Conservation (phyloP, 2,888 invertebrate species). For the Sipha maydis region DNA sequence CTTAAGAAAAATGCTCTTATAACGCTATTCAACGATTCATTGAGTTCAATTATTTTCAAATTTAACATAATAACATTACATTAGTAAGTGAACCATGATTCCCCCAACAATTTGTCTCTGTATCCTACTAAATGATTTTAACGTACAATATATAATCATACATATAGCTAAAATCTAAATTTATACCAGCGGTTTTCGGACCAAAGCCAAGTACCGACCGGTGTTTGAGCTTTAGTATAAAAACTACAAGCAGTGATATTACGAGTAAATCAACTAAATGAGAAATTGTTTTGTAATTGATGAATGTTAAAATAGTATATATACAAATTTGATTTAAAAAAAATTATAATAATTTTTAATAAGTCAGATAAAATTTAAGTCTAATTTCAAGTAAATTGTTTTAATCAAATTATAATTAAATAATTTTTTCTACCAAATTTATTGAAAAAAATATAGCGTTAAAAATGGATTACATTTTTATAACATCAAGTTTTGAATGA, state of each 20-base stretch:
- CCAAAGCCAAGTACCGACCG: not conserved
- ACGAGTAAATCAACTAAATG: not conserved
- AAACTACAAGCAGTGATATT: not conserved
- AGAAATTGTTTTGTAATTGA: not conserved
- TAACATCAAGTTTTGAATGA: not conserved
- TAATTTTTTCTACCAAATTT: not conserved
- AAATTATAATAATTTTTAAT: not conserved
- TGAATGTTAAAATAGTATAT: not conserved
- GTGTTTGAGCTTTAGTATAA: too few relatives aligned
- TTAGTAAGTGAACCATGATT: not conserved
- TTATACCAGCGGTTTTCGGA: constrained; percentile 3
- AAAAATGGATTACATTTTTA: not conserved
- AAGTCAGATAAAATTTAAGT: not conserved
- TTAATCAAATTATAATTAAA: not conserved
- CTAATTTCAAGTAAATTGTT: too few relatives aligned
- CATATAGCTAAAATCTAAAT: constrained; percentile 18
- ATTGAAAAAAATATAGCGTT: not conserved
- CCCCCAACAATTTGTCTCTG: not conserved
- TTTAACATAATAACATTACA: not conserved
- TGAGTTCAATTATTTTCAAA: not conserved
- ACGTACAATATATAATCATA: not conserved
- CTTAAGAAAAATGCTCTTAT: not conserved
- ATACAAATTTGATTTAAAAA: not conserved
- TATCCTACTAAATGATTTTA: not conserved
- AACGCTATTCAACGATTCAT: not conserved